phyloP scores from a whole-genome alignment of 2,888 invertebrate species.

The Drosophila phalerata region DNA sequence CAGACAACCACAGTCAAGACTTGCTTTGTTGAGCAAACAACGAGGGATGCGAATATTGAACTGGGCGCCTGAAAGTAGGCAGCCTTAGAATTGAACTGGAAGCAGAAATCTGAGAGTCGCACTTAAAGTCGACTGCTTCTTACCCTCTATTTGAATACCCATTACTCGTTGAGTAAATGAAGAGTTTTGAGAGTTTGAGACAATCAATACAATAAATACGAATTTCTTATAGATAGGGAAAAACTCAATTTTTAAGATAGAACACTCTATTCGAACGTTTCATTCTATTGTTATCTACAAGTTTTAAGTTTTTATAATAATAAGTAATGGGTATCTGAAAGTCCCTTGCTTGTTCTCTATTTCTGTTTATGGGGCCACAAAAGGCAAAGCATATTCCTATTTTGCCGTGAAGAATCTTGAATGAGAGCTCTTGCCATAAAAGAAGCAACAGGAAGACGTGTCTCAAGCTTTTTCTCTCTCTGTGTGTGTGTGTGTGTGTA shows the following conservation, averaged over 20 bases:
- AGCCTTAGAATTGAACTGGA: constrained; percentile 35
- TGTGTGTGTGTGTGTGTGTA: constrained; percentile 10
- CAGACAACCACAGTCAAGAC: constrained; percentile 3
- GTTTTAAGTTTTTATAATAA: no score
- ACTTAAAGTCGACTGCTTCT: constrained; percentile 27
- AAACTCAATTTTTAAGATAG: no score
- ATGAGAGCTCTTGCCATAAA: constrained; percentile 23
- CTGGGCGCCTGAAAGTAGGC: constrained; percentile 47
- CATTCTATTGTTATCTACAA: no score
- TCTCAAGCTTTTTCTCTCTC: constrained; percentile 5
- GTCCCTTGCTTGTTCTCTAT: neutral
- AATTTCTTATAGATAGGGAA: no score
- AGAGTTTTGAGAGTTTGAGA: no score
- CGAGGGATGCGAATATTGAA: constrained; percentile 25
- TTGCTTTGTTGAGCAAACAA: constrained; percentile 41
- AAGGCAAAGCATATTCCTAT: constrained; percentile 35
- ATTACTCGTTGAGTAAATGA: neutral
- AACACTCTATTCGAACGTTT: no score
- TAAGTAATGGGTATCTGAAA: neutral
- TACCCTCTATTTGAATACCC: neutral
- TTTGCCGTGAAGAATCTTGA: constrained; percentile 36
- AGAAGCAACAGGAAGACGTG: constrained; percentile 61
- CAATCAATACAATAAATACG: no score
- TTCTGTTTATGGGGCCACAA: constrained; percentile 24
- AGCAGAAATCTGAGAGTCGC: constrained; percentile 42